A percentile compares a stretch with the other conserved stretches of the same genome.
phyloP scores from a whole-genome alignment of 2,888 invertebrate genomes.

The Caenorhabditis wallacei region DNA sequence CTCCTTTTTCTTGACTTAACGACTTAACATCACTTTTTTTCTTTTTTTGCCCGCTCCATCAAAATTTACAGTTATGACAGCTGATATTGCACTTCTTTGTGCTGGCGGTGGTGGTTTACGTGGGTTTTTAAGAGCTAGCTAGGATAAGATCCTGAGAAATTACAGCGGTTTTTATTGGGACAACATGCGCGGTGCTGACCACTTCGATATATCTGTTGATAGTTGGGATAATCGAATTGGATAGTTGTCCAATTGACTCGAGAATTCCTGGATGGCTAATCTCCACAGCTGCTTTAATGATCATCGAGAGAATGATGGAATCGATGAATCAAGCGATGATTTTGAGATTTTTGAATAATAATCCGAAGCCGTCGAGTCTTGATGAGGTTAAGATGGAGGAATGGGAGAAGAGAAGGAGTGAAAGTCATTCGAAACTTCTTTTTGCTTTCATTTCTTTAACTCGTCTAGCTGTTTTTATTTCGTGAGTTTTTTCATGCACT shows the following conservation, averaged over 20 bases:
- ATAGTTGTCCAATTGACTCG: slow-evolving; percentile 8
- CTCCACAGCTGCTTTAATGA: slow-evolving; percentile 1
- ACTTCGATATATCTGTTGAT: slow-evolving; percentile 13
- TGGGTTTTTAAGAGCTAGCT: neutral
- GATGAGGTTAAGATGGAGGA: neutral
- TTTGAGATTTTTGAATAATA: neutral
- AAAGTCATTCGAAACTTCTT: neutral
- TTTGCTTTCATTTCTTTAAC: neutral
- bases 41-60: slow-evolving; percentile 4
- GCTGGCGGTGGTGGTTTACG: slow-evolving; percentile 4
- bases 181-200: neutral
- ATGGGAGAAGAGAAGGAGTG: slow-evolving; percentile 9
- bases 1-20: slow-evolving; percentile 18
- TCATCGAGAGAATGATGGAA: slow-evolving; percentile 26
- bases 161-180: slow-evolving; percentile 12
- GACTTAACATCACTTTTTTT: slow-evolving; percentile 12
- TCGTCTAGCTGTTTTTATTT: slow-evolving; percentile 15
- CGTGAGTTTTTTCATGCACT: slow-evolving; percentile 22
- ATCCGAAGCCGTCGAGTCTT: neutral
- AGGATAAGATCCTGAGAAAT: neutral
- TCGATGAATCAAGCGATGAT: slow-evolving; percentile 14
- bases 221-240: slow-evolving; percentile 18
- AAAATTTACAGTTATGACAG: neutral
- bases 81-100: slow-evolving; percentile 1
- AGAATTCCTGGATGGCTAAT: slow-evolving; percentile 26